Evolutionary conservation across 1,140 invertebrate genomes (phyloP), one percentile per base, ranked within the genome.

Genomic region (Maconellicoccus hirsutus): DNA sequence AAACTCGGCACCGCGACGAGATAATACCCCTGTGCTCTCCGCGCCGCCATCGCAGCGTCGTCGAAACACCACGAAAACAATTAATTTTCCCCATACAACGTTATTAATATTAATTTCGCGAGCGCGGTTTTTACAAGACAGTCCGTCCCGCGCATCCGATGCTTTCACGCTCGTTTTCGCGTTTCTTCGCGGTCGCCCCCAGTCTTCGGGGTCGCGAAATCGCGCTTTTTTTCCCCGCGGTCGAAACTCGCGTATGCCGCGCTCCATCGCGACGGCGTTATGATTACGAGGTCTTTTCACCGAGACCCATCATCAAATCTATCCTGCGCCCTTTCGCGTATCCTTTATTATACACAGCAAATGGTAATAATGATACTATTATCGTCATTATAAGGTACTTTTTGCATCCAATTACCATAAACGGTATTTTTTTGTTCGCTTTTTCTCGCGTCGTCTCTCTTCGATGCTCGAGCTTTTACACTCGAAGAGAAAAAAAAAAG

Each of bases 51-150:
- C n/a, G n/a, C n/a, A n/a, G 33, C 33, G 6, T 38, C 33, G 42
- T 52, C 10, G n/a, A 52, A 52, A 19, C 42, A 16, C 42, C 42
- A 19, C 42, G 42, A 52, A 52, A 52, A 52, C 42, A 52, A 52
- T 52, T 52, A 52, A 52, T 52, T 52, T 52, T 52, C 42, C 42
- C 42, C 42, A 52, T 52, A 52, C 42, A 52, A 52, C 42, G 42
- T 52, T 52, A 52, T 52, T 52, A 52, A 52, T 52, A 52, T 52
- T 52, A 6, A 52, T 52, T 52, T 52, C 42, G 42, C 42, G 10
- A 52, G 12, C 42, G 42, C 42, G 42, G 42, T 52, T 52, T 52
- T 52, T 52, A 33, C 29, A 33, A 33, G 29, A 33, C 42, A 16
- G 4, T 33, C 12, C 29, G 29, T 33, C 12, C 12, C 42, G 42